A percentile compares a stretch with the other conserved stretches of the same genome.
Conservation (phyloP, 2,797 vertebrate genomes). For the Merluccius polli region DNA sequence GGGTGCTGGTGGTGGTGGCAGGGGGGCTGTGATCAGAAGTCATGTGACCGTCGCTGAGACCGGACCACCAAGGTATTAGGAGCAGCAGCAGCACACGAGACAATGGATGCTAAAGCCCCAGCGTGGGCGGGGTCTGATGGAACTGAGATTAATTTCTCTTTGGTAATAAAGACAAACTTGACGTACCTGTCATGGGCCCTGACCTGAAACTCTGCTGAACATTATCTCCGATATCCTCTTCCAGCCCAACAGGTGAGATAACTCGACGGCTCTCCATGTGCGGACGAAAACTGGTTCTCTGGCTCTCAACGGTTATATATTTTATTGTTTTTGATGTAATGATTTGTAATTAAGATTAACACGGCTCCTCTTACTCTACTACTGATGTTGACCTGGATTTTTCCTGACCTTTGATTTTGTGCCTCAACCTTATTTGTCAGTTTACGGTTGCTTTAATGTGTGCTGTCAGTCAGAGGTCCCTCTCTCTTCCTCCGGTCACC, state of each 20-base stretch:
- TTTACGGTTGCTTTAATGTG: conserved; percentile 19
- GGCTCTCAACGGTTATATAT: not conserved
- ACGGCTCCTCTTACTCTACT: not conserved
- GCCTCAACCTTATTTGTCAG: not conserved
- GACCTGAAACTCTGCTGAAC: too few relatives aligned
- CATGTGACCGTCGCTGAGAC: not conserved
- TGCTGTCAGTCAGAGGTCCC: conserved; percentile 47
- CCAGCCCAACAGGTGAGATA: conserved; percentile 34
- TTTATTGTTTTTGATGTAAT: not conserved
- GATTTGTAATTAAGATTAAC: not conserved
- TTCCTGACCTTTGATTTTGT: not conserved
- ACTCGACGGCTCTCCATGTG: not conserved
- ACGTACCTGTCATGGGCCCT: not conserved
- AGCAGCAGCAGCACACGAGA: not conserved
- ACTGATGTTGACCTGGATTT: not conserved
- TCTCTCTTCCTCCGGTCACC: not conserved
- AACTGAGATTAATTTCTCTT: conserved; percentile 48
- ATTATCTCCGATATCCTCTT: conserved; percentile 37
- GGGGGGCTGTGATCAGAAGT: not conserved
- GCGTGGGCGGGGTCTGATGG: conserved; percentile 26
- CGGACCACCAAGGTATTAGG: not conserved
- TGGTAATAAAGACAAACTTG: conserved; percentile 42
- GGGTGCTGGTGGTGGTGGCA: not conserved
- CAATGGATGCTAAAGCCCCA: not conserved
- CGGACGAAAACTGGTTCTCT: not conserved